A percentile compares a stretch with the other conserved stretches of the same genome.
phyloP scores from a whole-genome alignment of 1,140 invertebrate genomes.

The Armadillidium nasatum region DNA sequence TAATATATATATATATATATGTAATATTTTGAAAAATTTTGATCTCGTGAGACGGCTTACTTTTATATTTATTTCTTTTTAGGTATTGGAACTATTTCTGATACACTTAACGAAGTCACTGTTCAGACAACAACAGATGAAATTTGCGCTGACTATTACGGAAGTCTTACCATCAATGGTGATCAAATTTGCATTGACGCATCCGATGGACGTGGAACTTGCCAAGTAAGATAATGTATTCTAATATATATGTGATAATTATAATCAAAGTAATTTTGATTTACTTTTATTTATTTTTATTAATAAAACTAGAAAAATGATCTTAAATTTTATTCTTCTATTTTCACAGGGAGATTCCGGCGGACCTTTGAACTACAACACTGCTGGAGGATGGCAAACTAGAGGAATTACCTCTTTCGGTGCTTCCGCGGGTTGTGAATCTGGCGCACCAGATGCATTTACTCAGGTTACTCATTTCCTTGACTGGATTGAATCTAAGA shows the following conservation, averaged over 20 bases:
- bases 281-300: too few species aligned
- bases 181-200: too few species aligned
- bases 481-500: slow-evolving; percentile 52
- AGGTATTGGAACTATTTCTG: not conserved
- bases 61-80: not conserved
- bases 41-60: not conserved
- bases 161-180: not conserved
- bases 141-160: slow-evolving; percentile 4
- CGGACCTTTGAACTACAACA: slow-evolving; percentile 29
- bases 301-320: not conserved
- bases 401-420: slow-evolving; percentile 50
- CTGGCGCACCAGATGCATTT: slow-evolving; percentile 54
- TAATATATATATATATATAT: too few species aligned
- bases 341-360: slow-evolving; percentile 28
- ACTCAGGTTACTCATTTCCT: slow-evolving; percentile 54
- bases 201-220: too few species aligned
- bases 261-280: too few species aligned
- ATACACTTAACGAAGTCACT: not conserved
- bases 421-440: slow-evolving; percentile 52
- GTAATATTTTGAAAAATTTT: not conserved
- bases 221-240: too few species aligned
- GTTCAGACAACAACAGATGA: not conserved
- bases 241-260: too few species aligned
- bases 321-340: not conserved
- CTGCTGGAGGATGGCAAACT: slow-evolving; percentile 50